Evolutionary conservation across 2,797 vertebrate genomes (phyloP).

Genomic region (Babyrousa celebensis): DNA sequence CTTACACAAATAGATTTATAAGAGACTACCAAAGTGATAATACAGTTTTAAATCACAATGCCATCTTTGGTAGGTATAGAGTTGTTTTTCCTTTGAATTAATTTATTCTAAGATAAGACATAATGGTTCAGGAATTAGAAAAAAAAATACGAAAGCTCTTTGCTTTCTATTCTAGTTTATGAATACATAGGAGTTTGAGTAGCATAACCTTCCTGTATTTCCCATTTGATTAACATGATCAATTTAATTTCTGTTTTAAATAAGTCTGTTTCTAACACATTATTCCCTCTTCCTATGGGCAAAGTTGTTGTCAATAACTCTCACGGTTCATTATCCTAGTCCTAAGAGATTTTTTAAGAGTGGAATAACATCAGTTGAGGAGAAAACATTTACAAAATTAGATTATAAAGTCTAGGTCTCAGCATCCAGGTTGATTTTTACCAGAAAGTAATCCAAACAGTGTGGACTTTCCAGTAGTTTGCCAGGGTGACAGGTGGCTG

Average conservation of each 20-base stretch:
- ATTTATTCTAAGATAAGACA: constrained; percentile 68
- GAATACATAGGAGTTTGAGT: constrained; percentile 66
- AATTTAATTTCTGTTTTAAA: constrained; percentile 81
- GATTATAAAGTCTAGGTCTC: not conserved
- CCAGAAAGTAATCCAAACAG: not conserved
- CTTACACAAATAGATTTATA: constrained; percentile 81
- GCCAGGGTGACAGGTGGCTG: constrained; percentile 24
- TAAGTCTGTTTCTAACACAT: constrained; percentile 62
- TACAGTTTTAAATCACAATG: constrained; percentile 70
- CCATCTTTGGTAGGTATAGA: constrained; percentile 52
- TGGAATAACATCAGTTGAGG: constrained; percentile 30
- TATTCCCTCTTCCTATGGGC: constrained; percentile 47
- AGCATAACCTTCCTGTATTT: constrained; percentile 67
- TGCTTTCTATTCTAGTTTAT: not conserved
- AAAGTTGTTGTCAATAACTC: constrained; percentile 65
- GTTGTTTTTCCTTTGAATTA: constrained; percentile 74
- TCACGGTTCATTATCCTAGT: constrained; percentile 65
- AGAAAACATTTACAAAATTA: constrained; percentile 64
- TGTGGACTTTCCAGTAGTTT: constrained; percentile 65
- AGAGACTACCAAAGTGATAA: constrained; percentile 73
- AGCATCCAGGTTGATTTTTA: not conserved
- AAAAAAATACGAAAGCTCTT: constrained; percentile 29
- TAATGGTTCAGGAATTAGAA: constrained; percentile 59
- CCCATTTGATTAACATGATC: constrained; percentile 77
- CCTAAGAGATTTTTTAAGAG: constrained; percentile 70